Conservation (phyloP, 2,113 vertebrate genomes). For the Xerus inauris region DNA sequence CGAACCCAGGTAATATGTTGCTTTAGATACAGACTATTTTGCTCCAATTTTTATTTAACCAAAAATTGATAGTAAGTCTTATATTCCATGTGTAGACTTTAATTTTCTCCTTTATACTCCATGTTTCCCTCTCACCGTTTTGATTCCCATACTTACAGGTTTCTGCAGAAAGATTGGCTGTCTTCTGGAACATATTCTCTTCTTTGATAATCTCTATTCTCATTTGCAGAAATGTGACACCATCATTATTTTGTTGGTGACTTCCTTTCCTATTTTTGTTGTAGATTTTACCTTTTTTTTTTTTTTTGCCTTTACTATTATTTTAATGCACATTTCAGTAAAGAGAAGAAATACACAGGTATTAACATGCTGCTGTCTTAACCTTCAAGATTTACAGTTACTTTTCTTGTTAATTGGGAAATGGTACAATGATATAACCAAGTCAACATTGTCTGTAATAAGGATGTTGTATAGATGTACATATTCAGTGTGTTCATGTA, state of each 20-base stretch:
- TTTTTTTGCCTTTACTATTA: neutral
- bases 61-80: neutral
- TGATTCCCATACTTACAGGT: neutral
- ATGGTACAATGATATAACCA: neutral
- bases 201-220: neutral
- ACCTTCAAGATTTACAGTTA: neutral
- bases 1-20: neutral
- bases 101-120: neutral
- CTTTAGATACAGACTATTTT: constrained; percentile 4
- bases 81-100: neutral
- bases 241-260: neutral
- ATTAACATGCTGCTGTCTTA: neutral
- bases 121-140: neutral
- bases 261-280: neutral
- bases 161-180: neutral
- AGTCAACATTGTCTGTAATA: neutral
- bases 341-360: neutral
- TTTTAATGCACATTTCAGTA: neutral
- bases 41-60: neutral
- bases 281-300: neutral
- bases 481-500: neutral
- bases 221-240: neutral
- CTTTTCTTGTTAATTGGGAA: neutral
- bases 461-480: neutral
- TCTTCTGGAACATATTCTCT: neutral